A percentile compares a stretch with the other conserved stretches of the same genome.
Evolutionary conservation across 2,113 vertebrate species (phyloP).

Genomic region (Brachypodius melanocephalos): DNA sequence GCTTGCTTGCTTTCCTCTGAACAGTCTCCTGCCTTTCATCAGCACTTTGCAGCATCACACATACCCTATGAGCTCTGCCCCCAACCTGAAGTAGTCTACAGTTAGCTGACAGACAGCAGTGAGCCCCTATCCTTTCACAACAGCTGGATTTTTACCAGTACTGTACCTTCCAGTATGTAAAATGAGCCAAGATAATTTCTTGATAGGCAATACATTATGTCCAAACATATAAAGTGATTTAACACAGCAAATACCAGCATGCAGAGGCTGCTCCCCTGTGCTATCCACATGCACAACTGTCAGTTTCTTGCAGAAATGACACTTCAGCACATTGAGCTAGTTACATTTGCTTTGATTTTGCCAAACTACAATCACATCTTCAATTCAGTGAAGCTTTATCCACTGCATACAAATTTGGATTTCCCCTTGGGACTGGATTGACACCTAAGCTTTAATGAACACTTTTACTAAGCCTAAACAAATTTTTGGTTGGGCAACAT

Average conservation of each 20-base stretch:
- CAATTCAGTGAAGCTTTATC: not conserved
- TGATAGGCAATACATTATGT: not conserved
- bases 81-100: not conserved
- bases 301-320: not conserved
- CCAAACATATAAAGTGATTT: not conserved
- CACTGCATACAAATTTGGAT: not conserved
- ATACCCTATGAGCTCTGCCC: accelerated
- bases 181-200: not conserved
- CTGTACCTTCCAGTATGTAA: not conserved
- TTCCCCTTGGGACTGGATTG: not conserved
- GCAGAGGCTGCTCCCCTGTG: not conserved
- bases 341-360: not conserved
- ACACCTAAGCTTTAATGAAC: not conserved
- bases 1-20: not conserved
- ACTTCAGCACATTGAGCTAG: not conserved
- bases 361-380: not conserved
- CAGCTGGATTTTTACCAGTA: not conserved
- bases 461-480: not conserved
- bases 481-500: not conserved
- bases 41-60: not conserved
- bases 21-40: not conserved
- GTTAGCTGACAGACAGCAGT: accelerated
- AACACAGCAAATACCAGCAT: not conserved
- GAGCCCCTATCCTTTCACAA: not conserved
- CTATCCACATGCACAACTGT: not conserved